Conservation (phyloP, 2,888 invertebrate genomes). For the Spatulosminthurus flaviceps region DNA sequence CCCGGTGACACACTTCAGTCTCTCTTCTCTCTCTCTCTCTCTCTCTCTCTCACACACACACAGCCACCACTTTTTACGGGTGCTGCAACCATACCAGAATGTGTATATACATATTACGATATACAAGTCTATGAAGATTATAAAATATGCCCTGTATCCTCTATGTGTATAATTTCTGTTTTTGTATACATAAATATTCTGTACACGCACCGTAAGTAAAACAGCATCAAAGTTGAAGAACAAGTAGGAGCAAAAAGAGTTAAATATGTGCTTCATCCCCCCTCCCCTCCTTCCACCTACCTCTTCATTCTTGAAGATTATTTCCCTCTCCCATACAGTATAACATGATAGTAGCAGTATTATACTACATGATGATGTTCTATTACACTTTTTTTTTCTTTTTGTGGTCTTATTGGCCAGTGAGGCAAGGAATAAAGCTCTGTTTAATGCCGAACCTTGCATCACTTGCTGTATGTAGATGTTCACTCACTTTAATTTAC, state of each 20-base stretch:
- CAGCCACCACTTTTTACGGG: not conserved
- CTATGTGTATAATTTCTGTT: no score
- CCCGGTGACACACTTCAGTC: conserved; percentile 50
- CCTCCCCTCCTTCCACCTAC: not conserved
- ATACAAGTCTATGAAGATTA: no score
- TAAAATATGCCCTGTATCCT: no score
- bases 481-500: no score
- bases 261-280: not conserved
- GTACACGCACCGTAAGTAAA: no score
- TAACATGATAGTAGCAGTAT: no score
- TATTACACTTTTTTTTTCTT: conserved; percentile 7
- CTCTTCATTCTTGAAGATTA: not conserved
- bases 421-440: conserved; percentile 22
- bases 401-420: conserved; percentile 34
- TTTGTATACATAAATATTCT: not conserved
- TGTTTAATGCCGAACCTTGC: not conserved
- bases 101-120: no score
- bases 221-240: no score
- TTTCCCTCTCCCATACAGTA: not conserved
- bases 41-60: no score
- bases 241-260: not conserved
- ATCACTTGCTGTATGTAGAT: not conserved
- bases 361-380: no score
- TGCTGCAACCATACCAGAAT: not conserved
- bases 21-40: no score